Base-by-base conservation (phyloP, 2,797 vertebrate genomes). In the Lithobates pipiens region DNA sequence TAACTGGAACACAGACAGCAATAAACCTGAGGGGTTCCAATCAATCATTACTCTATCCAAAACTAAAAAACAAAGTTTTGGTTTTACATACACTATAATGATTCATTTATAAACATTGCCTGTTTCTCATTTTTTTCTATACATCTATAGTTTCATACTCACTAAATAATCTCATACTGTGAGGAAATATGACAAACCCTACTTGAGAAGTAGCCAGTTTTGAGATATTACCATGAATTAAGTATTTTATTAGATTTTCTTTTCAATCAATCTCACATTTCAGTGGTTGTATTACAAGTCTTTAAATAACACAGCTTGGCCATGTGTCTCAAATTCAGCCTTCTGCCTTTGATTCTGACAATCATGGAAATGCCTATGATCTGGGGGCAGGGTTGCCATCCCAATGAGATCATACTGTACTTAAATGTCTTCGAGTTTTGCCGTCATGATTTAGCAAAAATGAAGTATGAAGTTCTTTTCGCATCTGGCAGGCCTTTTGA, bases 401-500 rank as follows among this genome's bases (percentile, higher is more conserved):
- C 90, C 94, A 94, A 92, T 92, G 92, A 94, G 91, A 91, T 94
- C 92, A 92, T 92, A 92, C 91, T 91, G 91, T 87, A 87, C 81
- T 87, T 84, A 92, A 89, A 83, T 89, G 89, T 92, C 91, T 94
- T 94, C 89, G 76, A 92, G 81, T 90, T 89, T 91, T 91, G 92
- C 92, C 86, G 73, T 94, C 90, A 91, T 61, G 81, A 93, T 93
- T 94, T 94, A 94, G 93, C 91, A 89, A 92, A 95, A 93, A 93
- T 94, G 90, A 94, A 94, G 90, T 92, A 93, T 93, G 92, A 94
- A 94, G 93, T 89, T 91, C 89, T 93, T 91, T 93, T 91, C 0
- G 91, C 94, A 93, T 95, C 94, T 95, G 94, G 93, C 91, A 91
- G 93, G 90, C 90, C 92, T 94, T 95, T 95, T 94, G 93, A 95